Conservation (phyloP, 2,797 vertebrate species). For the Chloroceryle amazona region DNA sequence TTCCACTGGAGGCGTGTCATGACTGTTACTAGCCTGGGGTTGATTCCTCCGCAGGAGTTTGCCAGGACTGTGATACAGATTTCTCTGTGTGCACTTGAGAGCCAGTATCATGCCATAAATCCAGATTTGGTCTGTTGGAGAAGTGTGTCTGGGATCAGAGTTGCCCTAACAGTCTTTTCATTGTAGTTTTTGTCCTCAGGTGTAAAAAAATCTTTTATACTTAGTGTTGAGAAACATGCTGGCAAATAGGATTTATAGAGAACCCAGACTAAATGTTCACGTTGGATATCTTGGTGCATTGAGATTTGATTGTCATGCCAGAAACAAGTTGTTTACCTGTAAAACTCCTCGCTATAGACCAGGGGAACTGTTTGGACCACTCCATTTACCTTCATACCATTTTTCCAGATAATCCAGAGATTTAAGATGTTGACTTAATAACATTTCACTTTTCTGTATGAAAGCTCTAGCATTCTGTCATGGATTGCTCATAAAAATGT, state of each 20-base stretch:
- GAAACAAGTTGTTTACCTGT: background rate
- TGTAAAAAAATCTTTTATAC: background rate
- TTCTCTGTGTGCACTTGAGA: background rate
- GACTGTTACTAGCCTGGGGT: conserved; percentile 47
- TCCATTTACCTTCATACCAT: background rate
- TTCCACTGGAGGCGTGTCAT: conserved; percentile 38
- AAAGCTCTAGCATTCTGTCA: background rate
- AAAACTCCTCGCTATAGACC: background rate
- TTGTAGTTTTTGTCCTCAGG: background rate
- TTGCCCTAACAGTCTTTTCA: background rate
- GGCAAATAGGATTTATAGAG: background rate
- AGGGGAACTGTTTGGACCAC: background rate
- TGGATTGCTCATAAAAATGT: background rate
- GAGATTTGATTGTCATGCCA: background rate
- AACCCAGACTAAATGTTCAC: background rate
- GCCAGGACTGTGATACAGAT: background rate
- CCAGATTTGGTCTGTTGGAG: background rate
- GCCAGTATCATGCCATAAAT: background rate
- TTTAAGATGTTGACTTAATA: background rate
- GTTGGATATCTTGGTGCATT: background rate
- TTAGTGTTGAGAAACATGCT: background rate
- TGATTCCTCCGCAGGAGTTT: background rate
- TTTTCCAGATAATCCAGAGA: background rate
- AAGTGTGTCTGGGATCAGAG: background rate
- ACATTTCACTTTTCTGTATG: background rate